These are phyloP conservation scores for Darevskia mixta DNA, from an alignment of 2,797 vertebrate genomes.

Conservation along the genomic window DNA sequence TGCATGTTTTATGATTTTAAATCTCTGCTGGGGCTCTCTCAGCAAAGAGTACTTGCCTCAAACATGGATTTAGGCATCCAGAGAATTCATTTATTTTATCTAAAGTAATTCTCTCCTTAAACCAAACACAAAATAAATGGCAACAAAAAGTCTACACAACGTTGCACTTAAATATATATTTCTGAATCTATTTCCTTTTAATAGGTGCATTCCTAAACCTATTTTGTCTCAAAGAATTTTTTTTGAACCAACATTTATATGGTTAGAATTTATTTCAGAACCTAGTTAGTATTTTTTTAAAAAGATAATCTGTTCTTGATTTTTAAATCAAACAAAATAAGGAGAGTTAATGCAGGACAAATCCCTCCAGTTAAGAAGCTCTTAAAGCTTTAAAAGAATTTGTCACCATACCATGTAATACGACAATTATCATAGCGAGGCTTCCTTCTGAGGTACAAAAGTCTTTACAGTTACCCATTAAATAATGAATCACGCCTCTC, in stretches of 20 bases:
- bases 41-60: no score
- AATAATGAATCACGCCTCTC: not conserved
- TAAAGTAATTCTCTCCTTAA: no score
- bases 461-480: not conserved
- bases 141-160: no score
- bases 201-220: no score
- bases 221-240: no score
- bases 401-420: not conserved
- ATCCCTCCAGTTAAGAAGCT: not conserved
- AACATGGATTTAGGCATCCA: no score
- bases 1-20: no score
- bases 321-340: not conserved
- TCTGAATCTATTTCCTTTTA: no score
- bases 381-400: conserved; percentile 17
- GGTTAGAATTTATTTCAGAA: not conserved
- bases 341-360: conserved; percentile 6
- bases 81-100: no score
- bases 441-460: conserved; percentile 5
- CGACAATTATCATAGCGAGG: not conserved
- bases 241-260: not conserved
- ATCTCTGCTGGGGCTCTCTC: no score
- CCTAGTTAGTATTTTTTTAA: not conserved
- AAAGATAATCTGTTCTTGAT: not conserved
- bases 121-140: no score
- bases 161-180: no score